phyloP scores from a whole-genome alignment of 1,140 invertebrate species.

The Cotesia typhae region DNA sequence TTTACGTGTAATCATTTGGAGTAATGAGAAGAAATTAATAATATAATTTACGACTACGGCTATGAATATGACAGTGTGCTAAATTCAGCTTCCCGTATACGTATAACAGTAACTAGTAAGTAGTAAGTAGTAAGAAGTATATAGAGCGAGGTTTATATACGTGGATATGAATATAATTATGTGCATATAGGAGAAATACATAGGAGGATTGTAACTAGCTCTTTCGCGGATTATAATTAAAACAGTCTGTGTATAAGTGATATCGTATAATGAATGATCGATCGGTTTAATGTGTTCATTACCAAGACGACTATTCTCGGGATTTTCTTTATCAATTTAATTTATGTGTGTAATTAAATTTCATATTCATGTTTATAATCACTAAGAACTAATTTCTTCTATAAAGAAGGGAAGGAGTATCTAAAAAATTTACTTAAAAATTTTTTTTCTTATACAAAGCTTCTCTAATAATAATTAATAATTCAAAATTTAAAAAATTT shows the following conservation, averaged over 20 bases:
- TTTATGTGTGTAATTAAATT: too few relatives aligned
- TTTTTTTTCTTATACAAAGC: too few relatives aligned
- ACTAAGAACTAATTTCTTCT: too few relatives aligned
- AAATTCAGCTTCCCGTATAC: not conserved
- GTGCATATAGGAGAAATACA: not conserved
- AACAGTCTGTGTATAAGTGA: slow-evolving; percentile 22
- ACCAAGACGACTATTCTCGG: not conserved
- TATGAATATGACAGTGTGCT: not conserved
- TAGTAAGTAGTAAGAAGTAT: too few relatives aligned
- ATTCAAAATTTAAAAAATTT: too few relatives aligned
- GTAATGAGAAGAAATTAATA: slow-evolving; percentile 26
- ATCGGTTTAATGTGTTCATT: slow-evolving; percentile 9
- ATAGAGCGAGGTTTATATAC: not conserved
- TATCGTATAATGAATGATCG: slow-evolving; percentile 17
- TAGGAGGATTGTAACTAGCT: too few relatives aligned
- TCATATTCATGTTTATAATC: too few relatives aligned
- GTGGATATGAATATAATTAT: not conserved
- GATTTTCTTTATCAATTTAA: too few relatives aligned
- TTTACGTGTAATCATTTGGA: slow-evolving; percentile 7
- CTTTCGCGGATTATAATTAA: not conserved
- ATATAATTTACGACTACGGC: not conserved
- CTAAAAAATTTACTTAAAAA: too few relatives aligned
- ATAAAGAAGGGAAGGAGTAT: too few relatives aligned
- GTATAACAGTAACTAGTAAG: too few relatives aligned
- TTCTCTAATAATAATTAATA: too few relatives aligned